These are phyloP conservation scores for Pinna nobilis DNA, from an alignment of 1,140 invertebrate species.

Conservation along the genomic window DNA sequence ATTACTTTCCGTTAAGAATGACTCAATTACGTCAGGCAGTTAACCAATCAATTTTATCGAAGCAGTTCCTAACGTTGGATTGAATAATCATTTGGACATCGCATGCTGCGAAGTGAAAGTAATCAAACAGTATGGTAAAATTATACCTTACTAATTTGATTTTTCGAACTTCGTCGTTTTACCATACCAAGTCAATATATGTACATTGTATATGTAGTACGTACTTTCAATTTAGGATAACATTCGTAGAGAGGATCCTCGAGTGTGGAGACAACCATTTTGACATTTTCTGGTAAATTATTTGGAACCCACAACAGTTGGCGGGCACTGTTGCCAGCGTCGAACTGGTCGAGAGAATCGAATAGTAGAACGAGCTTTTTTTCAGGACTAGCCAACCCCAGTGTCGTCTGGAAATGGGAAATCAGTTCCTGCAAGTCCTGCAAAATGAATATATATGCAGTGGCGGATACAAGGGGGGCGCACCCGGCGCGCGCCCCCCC, in stretches of 20 bases:
- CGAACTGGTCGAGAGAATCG: constrained; percentile 63
- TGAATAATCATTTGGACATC: background rate
- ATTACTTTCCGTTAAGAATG: no score
- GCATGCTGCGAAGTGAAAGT: background rate
- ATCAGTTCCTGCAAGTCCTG: constrained; percentile 40
- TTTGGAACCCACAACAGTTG: constrained; percentile 55
- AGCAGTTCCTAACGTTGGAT: background rate
- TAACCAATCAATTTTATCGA: background rate
- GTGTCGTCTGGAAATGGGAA: constrained; percentile 17
- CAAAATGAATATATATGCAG: background rate
- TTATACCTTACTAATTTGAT: no score
- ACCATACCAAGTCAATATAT: background rate
- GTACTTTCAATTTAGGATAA: constrained; percentile 52
- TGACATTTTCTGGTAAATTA: constrained; percentile 47
- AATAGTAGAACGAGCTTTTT: constrained; percentile 52
- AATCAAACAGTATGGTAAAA: background rate
- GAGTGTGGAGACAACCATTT: constrained; percentile 82
- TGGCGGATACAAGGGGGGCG: no score
- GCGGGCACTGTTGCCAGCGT: constrained; percentile 41
- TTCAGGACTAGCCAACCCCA: background rate
- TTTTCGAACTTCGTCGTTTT: no score
- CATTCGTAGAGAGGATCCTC: constrained; percentile 53
- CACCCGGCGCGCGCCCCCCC: no score
- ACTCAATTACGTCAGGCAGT: no score
- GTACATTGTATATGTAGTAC: background rate